Conservation (phyloP, 2,888 invertebrate genomes). For the Autographa gamma region DNA sequence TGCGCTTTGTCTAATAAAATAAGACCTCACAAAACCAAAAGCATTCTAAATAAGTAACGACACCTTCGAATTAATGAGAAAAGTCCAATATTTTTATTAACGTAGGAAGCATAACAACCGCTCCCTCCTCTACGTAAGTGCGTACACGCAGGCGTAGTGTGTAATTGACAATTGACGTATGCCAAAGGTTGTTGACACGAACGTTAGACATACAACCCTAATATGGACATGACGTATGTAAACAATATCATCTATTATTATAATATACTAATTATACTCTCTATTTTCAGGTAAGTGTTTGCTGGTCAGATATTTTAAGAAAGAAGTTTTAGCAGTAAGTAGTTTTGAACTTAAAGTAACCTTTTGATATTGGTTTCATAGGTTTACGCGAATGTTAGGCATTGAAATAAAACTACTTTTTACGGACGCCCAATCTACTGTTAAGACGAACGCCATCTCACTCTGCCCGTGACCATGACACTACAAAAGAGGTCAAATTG, state of each 20-base stretch:
- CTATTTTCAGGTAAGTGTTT: constrained; percentile 79
- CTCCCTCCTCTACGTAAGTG: background rate
- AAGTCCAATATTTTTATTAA: no score
- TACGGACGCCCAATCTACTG: no score
- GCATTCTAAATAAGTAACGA: no score
- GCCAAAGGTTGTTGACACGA: background rate
- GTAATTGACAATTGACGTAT: background rate
- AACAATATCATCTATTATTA: background rate
- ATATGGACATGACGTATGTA: background rate
- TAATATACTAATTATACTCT: constrained; percentile 13
- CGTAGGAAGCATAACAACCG: background rate
- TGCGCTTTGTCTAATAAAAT: no score
- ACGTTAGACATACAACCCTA: background rate
- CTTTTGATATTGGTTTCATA: background rate
- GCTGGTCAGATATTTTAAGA: constrained; percentile 44
- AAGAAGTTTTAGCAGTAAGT: constrained; percentile 40
- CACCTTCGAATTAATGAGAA: no score
- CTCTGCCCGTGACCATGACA: no score
- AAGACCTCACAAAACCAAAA: no score
- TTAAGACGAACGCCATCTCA: no score
- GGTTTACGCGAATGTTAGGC: no score
- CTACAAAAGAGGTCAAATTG: no score
- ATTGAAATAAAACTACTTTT: no score
- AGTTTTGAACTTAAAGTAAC: constrained; percentile 15
- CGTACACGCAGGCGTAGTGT: background rate